Evolutionary conservation across 2,888 invertebrate species (phyloP).

Genomic region (Erannis defoliaria): DNA sequence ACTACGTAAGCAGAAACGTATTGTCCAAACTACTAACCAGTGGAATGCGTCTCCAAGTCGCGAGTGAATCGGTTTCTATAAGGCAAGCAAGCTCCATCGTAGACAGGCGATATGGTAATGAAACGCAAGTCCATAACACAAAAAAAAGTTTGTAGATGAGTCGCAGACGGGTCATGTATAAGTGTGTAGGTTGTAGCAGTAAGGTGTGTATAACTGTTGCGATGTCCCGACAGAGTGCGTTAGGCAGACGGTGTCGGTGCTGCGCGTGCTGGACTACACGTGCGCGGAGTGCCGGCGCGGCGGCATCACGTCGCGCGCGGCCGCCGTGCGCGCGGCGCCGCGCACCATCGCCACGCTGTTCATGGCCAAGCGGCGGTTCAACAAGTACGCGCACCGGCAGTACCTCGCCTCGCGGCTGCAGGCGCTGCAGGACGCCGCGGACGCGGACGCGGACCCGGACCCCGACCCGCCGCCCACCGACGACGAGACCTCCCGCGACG

Average conservation of each 20-base stretch:
- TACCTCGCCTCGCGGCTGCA: conserved; percentile 68
- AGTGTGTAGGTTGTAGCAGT: background rate
- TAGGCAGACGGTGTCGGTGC: conserved; percentile 71
- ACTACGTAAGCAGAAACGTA: too few species aligned
- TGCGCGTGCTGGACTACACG: conserved; percentile 83
- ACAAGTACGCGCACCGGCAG: conserved; percentile 84
- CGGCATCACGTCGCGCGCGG: conserved; percentile 82
- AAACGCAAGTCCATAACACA: too few species aligned
- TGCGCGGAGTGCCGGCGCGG: conserved; percentile 83
- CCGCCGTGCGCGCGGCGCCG: conserved; percentile 80
- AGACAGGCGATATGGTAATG: too few species aligned
- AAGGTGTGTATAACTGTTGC: background rate
- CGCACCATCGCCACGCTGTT: conserved; percentile 83
- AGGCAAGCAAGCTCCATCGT: too few species aligned
- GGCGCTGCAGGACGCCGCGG: conserved; percentile 42
- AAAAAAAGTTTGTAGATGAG: background rate
- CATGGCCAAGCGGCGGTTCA: conserved; percentile 85
- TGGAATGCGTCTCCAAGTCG: too few species aligned
- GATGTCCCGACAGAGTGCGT: conserved; percentile 74
- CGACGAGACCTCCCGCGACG: conserved; percentile 32
- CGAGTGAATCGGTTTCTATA: too few species aligned
- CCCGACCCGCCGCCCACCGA: conserved; percentile 19
- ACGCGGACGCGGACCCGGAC: conserved; percentile 34
- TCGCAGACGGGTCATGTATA: conserved; percentile 9
- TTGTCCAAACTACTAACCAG: too few species aligned